These are phyloP conservation scores for Trachelus tabidus DNA, from an alignment of 2,888 invertebrate species.

Conservation along the genomic window DNA sequence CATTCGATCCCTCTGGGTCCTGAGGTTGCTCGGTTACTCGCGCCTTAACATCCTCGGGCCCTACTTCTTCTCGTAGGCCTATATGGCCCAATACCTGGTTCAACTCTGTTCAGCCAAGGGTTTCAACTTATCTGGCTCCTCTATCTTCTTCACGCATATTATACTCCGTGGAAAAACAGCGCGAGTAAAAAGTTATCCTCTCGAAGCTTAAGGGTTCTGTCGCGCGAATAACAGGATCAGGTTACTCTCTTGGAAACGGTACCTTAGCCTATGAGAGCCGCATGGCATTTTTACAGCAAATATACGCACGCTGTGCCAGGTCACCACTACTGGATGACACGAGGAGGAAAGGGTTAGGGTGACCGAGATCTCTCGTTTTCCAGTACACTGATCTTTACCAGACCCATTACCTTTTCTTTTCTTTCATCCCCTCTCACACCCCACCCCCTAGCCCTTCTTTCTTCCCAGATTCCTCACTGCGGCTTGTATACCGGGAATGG, in stretches of 20 bases:
- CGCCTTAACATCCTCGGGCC: background rate
- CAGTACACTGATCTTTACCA: background rate
- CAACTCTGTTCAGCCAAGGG: constrained; percentile 45
- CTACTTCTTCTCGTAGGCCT: background rate
- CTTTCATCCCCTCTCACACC: background rate
- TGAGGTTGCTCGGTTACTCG: constrained; percentile 7
- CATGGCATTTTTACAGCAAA: constrained; percentile 19
- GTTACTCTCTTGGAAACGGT: constrained; percentile 51
- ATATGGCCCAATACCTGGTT: constrained; percentile 17
- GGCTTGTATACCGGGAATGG: background rate
- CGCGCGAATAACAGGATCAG: constrained; percentile 63
- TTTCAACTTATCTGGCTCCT: constrained; percentile 54
- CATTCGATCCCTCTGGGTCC: constrained; percentile 1
- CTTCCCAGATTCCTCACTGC: background rate
- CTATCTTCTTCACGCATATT: constrained; percentile 62
- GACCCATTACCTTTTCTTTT: background rate
- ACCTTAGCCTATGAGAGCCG: constrained; percentile 13
- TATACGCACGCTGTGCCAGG: background rate
- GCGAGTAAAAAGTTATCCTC: constrained; percentile 37
- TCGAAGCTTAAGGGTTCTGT: constrained; percentile 43
- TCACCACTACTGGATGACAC: background rate
- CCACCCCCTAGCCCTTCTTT: background rate
- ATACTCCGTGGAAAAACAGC: constrained; percentile 52
- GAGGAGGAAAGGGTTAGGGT: background rate
- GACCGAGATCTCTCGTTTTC: background rate